Base-by-base conservation (phyloP, 2,113 vertebrate species). In the Dicrurus megarhynchus region DNA sequence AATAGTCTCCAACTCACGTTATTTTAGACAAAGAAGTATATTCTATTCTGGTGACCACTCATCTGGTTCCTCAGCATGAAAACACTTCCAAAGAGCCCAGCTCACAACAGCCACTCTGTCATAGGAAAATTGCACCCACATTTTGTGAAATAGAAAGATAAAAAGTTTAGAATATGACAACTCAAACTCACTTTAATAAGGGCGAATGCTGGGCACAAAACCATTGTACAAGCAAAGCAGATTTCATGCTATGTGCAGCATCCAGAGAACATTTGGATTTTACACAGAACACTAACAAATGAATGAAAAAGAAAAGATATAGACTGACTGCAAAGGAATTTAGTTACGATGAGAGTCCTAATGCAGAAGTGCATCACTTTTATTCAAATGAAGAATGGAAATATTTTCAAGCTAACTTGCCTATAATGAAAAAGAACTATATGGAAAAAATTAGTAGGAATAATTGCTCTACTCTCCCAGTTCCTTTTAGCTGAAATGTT, bases 41-140 rank as follows among this genome's bases (percentile, higher is more conserved):
- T 89, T 61, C 50, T 84, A 35, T 20, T 41, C 32, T 18, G 44
- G 18, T 71, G 53, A 33, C 30, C 15, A 23, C 74, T 64, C 76
- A 92, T 74, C 37, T 86, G 84, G 50, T 47, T 78, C 76, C 84
- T 91, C 84, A 81, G 84, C 81, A 68, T 33, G 69, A 81, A 70
- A 71, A 70, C 18, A 28, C 15, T 67, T 71, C 52, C 65, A 52
- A 70, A 93, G 23, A 89, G 19, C 16, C 32, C 47, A 41, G 33
- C 27, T 67, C 56, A 81, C 71, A 74, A 57, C 15, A 94, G 68
- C 55, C 50, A 61, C 32, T 61, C 65, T 65, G 26, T 18, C 50
- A 47, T 10, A 10, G 76, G 71, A 95, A 90, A 61, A 84, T 74
- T 89, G 59, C 84, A 73, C 46, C 67, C 8, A 16, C 19, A 19